Base-by-base conservation (phyloP, 2,888 invertebrate species). In the Actias luna region DNA sequence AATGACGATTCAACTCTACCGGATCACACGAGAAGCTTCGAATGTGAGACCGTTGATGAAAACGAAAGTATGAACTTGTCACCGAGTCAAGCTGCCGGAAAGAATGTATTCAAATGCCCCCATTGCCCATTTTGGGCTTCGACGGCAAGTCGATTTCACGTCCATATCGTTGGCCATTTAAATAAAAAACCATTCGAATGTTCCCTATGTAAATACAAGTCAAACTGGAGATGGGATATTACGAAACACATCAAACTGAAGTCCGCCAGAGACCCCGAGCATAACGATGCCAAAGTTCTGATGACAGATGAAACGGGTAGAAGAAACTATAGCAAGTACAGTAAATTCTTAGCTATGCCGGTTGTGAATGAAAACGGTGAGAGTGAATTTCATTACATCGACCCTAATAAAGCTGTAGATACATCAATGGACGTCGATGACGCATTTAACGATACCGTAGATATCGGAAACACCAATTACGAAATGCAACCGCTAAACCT, bases 221-320 rank as follows among this genome's bases (percentile, higher is more conserved):
- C 98, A 33, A 99, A 99, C 83, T 99, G 98, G 98, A 95, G 98
- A 69, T 98, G 98, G 97, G 99, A 99, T 89, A 98, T 99, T 66
- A 97, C 98, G 31, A 98, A 99, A 85, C 99, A 99, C 85, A 98
- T 99, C 69, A 96, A 97, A 78, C 93, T 98, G 75, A 98, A 98
- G 92, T 96, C 97, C 8, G 96, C 96, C 27, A 94, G 97, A 68
- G 98, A 97, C 89, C 95, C 96, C 60, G 95, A 95, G 59, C 98
- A 98, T 85, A 94, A 95, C 75, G 94, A 94, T 67, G 97, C 96
- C 60, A 95, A 96, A 86, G 97, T 98, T 57, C 92, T 98, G 63
- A 96, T 98, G 96, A 98, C 97, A 60, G 98, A 98, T 82, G 97
- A 98, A 88, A 97, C 97, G 46, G 98, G 98, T 10, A 93, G 97